phyloP scores from a whole-genome alignment of 2,797 vertebrate species.

The Poliocrania exsul region DNA sequence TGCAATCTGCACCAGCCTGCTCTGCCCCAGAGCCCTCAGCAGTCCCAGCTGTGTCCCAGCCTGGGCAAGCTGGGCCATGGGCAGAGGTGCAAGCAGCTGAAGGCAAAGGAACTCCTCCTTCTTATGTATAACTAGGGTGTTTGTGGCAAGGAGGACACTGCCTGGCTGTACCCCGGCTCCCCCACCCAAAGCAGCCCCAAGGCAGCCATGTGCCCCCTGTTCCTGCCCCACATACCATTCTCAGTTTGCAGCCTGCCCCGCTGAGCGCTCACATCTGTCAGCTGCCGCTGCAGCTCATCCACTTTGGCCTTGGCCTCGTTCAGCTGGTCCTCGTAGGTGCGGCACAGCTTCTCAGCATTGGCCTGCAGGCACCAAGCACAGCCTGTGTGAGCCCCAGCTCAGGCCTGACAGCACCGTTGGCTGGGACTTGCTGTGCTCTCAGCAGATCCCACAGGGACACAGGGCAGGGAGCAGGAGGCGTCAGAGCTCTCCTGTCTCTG shows the following conservation, averaged over 20 bases:
- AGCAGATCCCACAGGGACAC: accelerated
- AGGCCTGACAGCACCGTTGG: accelerated
- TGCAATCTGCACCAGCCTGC: not conserved
- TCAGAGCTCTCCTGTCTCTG: not conserved
- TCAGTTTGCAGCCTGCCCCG: slow-evolving; percentile 87
- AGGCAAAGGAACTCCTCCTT: not conserved
- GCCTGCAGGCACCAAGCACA: slow-evolving; percentile 74
- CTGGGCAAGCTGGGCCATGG: not conserved
- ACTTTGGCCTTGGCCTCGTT: slow-evolving; percentile 88
- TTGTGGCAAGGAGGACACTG: not conserved
- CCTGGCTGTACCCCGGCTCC: accelerated
- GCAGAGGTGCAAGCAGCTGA: not conserved
- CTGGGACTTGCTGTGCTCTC: not conserved
- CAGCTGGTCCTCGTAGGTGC: slow-evolving; percentile 91
- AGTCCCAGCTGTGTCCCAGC: not conserved
- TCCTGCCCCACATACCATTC: slow-evolving; percentile 74
- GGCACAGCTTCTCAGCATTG: slow-evolving; percentile 87
- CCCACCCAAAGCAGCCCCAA: not conserved
- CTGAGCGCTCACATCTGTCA: slow-evolving; percentile 82
- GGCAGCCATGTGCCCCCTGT: accelerated
- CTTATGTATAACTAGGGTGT: too few species aligned
- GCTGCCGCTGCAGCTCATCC: slow-evolving; percentile 90
- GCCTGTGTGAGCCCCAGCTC: not conserved
- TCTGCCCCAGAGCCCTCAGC: not conserved
- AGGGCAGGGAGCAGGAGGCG: not conserved